These are phyloP conservation scores for Rhodeus uyekii DNA, from an alignment of 2,797 vertebrate species.

Conservation along the genomic window DNA sequence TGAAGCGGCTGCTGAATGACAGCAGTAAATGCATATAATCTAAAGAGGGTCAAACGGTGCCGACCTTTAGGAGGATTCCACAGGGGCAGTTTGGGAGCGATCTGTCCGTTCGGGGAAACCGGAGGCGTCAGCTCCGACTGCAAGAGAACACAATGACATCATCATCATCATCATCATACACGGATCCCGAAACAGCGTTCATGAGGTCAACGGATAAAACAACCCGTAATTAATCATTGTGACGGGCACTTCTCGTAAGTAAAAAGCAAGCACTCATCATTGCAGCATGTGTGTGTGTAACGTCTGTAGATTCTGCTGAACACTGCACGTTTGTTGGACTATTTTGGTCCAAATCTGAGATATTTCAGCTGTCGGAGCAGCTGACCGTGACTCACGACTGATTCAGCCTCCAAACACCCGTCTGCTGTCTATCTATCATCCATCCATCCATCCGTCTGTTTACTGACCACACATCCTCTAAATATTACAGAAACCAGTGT, in stretches of 20 bases:
- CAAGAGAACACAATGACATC: slow-evolving; percentile 20
- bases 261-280: background rate
- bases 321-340: slow-evolving; percentile 4
- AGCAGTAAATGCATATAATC: no score
- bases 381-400: background rate
- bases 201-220: background rate
- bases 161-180: slow-evolving; percentile 1
- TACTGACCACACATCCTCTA: background rate
- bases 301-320: background rate
- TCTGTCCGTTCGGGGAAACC: slow-evolving; percentile 52
- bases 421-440: no score
- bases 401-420: background rate
- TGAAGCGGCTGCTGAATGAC: no score
- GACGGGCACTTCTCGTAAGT: background rate
- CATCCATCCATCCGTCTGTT: background rate
- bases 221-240: background rate
- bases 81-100: slow-evolving; percentile 48
- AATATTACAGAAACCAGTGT: background rate
- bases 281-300: background rate
- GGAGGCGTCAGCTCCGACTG: slow-evolving; percentile 53
- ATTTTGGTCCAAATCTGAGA: background rate
- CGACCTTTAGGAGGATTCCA: slow-evolving; percentile 58
- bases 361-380: slow-evolving; percentile 26
- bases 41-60: background rate
- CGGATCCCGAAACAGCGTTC: background rate